Evolutionary conservation across 2,113 vertebrate genomes (phyloP).

Genomic region (Eulemur rufifrons): DNA sequence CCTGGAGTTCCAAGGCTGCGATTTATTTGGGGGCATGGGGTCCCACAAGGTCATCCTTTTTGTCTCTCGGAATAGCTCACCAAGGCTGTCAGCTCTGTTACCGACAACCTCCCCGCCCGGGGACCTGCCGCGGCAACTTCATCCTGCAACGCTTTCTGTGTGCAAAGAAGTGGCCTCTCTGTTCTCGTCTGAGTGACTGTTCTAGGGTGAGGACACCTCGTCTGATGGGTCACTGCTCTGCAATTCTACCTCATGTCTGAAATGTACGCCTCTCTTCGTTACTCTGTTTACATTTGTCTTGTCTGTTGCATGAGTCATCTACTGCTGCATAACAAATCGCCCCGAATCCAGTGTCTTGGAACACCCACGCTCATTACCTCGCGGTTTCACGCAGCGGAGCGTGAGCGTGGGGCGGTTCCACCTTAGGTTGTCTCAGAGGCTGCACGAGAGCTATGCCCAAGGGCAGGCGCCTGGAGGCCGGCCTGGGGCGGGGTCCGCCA

Average conservation of each 20-base stretch:
- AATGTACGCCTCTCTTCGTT: not conserved
- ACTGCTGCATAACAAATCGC: fast-evolving
- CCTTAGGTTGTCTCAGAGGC: not conserved
- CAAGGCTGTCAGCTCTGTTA: fast-evolving
- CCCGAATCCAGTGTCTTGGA: not conserved
- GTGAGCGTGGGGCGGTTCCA: not conserved
- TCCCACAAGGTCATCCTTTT: not conserved
- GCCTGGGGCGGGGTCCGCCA: not conserved
- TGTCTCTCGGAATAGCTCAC: fast-evolving
- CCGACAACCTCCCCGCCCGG: fast-evolving
- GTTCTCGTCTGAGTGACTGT: fast-evolving
- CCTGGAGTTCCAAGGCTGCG: fast-evolving
- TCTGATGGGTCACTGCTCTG: fast-evolving
- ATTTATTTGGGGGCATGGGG: not conserved
- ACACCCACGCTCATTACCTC: no score
- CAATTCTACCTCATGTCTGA: fast-evolving
- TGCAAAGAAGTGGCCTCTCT: not conserved
- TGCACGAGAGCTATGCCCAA: fast-evolving
- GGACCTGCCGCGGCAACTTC: fast-evolving
- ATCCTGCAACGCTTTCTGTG: fast-evolving
- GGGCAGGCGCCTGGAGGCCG: not conserved
- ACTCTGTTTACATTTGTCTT: no score
- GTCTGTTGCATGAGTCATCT: no score
- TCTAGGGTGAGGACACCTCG: no score
- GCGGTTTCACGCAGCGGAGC: not conserved